These are phyloP conservation scores for Idaea dimidiata DNA, from an alignment of 2,888 invertebrate species.

Conservation along the genomic window DNA sequence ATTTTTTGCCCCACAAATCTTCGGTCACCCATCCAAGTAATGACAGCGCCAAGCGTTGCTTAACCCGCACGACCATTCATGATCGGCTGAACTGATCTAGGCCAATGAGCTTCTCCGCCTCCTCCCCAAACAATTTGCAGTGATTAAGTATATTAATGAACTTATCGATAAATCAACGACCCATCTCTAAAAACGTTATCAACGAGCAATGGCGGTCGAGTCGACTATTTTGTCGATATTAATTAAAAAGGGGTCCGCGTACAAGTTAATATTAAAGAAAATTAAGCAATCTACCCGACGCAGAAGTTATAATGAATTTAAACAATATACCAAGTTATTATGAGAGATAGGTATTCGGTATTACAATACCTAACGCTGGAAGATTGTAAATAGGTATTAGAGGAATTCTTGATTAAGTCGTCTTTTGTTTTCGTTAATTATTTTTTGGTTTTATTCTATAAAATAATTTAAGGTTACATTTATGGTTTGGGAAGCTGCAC, in stretches of 20 bases:
- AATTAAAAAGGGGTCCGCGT: conserved; percentile 77
- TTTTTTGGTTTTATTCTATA: conserved; percentile 8
- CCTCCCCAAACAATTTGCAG: no score
- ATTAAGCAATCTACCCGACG: conserved; percentile 74
- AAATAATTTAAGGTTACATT: not conserved
- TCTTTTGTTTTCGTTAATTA: not conserved
- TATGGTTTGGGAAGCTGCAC: not conserved
- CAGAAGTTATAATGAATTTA: conserved; percentile 74
- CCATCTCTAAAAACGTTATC: conserved; percentile 65
- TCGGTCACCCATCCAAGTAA: no score
- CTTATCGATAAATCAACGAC: conserved; percentile 13
- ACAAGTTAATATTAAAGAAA: conserved; percentile 81
- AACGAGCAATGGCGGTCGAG: conserved; percentile 56
- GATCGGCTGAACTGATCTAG: no score
- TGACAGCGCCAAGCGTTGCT: no score
- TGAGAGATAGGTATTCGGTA: conserved; percentile 13
- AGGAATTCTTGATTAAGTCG: conserved; percentile 1
- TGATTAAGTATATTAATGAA: not conserved
- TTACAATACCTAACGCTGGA: conserved; percentile 4
- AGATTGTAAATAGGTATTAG: conserved; percentile 4
- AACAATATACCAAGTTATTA: conserved; percentile 41
- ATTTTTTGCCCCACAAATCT: no score
- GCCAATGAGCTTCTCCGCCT: no score
- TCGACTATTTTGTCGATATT: conserved; percentile 80
- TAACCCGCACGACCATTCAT: no score